Evolutionary conservation across 92 coral and sea anemone genomes (phyloP).

Genomic region (Nematostella vectensis): DNA sequence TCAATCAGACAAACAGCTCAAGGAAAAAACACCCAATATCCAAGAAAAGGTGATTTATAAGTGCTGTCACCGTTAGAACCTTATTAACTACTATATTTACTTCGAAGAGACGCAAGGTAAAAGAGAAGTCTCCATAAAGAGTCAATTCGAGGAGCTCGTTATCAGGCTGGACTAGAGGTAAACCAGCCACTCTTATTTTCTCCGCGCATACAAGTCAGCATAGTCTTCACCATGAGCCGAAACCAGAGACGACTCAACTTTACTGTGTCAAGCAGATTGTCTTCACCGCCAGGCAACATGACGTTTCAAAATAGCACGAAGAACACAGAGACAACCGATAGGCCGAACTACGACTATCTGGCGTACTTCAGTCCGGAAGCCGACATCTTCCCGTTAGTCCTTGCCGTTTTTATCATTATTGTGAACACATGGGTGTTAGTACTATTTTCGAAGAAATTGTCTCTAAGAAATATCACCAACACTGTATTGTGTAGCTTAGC

Average conservation of each 20-base stretch:
- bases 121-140: too few species aligned
- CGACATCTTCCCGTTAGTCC: constrained; percentile 26
- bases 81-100: too few species aligned
- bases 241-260: neutral
- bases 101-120: too few species aligned
- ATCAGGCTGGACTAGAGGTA: too few species aligned
- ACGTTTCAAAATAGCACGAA: neutral
- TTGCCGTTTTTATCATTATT: constrained; percentile 24
- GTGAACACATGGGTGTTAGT: constrained; percentile 26
- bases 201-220: neutral
- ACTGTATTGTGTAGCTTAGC: constrained; percentile 28
- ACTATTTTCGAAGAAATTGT: constrained; percentile 6
- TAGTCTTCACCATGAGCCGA: neutral
- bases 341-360: neutral
- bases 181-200: too few species aligned
- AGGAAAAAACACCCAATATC: too few species aligned
- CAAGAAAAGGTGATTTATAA: too few species aligned
- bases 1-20: too few species aligned
- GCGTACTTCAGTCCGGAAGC: constrained; percentile 25
- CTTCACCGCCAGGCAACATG: neutral
- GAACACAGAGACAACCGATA: neutral
- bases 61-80: too few species aligned
- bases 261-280: neutral
- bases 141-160: too few species aligned
- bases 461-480: constrained; percentile 28